Evolutionary conservation across 2,888 invertebrate genomes (phyloP).

Genomic region (Chaetoderma sp.): DNA sequence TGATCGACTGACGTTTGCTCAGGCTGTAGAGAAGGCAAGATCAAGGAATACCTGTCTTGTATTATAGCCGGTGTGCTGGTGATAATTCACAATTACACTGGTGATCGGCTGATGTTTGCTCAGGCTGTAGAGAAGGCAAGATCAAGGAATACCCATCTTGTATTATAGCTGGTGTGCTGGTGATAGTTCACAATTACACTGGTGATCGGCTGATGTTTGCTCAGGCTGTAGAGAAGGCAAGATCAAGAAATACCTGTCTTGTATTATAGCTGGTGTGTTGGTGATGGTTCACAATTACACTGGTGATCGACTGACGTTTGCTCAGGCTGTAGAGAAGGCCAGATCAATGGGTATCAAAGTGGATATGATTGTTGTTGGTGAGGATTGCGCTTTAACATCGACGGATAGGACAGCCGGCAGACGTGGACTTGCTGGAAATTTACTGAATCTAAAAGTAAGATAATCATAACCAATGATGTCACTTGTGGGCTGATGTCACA

Average conservation of each 20-base stretch:
- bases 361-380: conserved; percentile 76
- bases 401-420: conserved; percentile 74
- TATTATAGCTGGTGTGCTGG: conserved; percentile 55
- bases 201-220: conserved; percentile 68
- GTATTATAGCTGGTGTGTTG: conserved; percentile 55
- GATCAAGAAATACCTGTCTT: too few species aligned
- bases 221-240: conserved; percentile 62
- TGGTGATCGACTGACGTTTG: conserved; percentile 67
- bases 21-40: conserved; percentile 64
- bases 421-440: conserved; percentile 75
- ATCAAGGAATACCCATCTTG: too few species aligned
- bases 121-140: conserved; percentile 63
- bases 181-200: conserved; percentile 67
- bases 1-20: conserved; percentile 66
- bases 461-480: not conserved
- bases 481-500: too few species aligned
- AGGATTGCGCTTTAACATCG: conserved; percentile 77
- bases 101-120: conserved; percentile 67
- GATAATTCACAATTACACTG: conserved; percentile 67
- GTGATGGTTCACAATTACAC: conserved; percentile 68
- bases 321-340: conserved; percentile 62
- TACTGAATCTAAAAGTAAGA: conserved; percentile 72
- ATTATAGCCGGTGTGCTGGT: conserved; percentile 58
- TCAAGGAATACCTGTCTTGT: not conserved
- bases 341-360: conserved; percentile 73